Base-by-base conservation (phyloP, 2,797 vertebrate species). In the Pelochelys cantorii region DNA sequence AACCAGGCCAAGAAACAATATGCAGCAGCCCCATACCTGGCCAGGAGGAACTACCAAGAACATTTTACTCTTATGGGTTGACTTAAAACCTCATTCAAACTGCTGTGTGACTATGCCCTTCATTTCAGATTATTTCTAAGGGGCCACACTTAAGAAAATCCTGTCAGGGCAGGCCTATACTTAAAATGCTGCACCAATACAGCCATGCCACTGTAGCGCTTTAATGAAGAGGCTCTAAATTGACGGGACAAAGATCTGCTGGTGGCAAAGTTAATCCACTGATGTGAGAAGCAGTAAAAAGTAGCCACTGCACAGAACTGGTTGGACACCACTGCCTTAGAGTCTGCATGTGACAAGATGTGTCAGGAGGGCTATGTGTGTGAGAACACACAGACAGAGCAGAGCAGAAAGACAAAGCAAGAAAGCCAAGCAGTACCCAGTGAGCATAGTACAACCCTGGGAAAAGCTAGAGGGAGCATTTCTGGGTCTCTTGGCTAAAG, bases 21-120 rank as follows among this genome's bases (percentile, higher is more conserved):
- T 54, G 11, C 5, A 29, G 68, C 55, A 90, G 27, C 42, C 2
- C 18, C 57, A 75, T 0, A 65, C 5, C 11, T 2, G 1, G 0
- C 13, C 65, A 55, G 82, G 11, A 2, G 9, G 1, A 7, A 2
- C n/a, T 20, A 37, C 18, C 65, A 71, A 68, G n/a, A 68, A 68
- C 3, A 3, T 71, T 22, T 37, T 22, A 68, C 65, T 34, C 15
- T 71, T 71, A 71, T 4, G 4, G 18, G n/a, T 22, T 71, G 18
- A 34, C n/a, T 71, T 71, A 71, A 71, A 37, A 71, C n/a, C n/a
- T 71, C 34, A 5, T 34, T 71, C 65, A 37, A 31, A 71, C n/a
- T 37, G n/a, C 18, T 71, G 18, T 71, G 65, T 71, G 65, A 71
- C 11, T 71, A 18, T 62, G 60, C 60, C 27, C 60, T 62, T 62